phyloP scores from a whole-genome alignment of 2,888 invertebrate species.

The Celastrina argiolus region DNA sequence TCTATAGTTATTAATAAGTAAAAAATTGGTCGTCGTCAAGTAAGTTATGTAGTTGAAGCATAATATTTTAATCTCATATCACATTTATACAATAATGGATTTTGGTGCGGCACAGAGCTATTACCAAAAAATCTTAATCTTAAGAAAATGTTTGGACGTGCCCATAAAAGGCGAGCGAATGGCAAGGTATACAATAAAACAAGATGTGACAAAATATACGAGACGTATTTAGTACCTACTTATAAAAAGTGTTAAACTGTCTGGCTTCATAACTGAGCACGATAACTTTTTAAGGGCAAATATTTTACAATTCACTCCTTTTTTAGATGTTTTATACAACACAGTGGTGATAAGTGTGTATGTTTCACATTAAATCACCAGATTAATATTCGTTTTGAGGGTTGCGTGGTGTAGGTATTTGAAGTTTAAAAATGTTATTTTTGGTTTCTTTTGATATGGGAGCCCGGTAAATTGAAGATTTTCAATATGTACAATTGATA shows the following conservation, averaged over 20 bases:
- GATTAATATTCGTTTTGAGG: background rate
- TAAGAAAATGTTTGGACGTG: slow-evolving; percentile 35
- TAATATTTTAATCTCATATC: background rate
- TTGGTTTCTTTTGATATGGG: background rate
- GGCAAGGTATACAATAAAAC: slow-evolving; percentile 50
- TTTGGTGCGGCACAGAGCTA: background rate
- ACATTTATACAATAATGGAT: background rate
- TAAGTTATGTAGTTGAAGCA: background rate
- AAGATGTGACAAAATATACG: slow-evolving; percentile 49
- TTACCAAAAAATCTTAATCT: slow-evolving; percentile 1
- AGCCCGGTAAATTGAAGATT: background rate
- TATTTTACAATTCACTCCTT: slow-evolving; percentile 32
- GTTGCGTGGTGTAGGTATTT: background rate
- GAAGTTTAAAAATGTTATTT: background rate
- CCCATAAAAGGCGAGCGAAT: slow-evolving; percentile 43
- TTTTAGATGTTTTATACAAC: slow-evolving; percentile 21
- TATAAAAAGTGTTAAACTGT: slow-evolving; percentile 54
- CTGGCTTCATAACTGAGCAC: slow-evolving; percentile 46
- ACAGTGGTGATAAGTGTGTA: slow-evolving; percentile 9
- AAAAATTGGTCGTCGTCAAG: background rate
- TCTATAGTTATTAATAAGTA: too few relatives aligned
- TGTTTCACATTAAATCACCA: slow-evolving; percentile 7
- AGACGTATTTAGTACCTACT: slow-evolving; percentile 48
- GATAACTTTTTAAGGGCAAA: slow-evolving; percentile 45
- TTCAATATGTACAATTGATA: background rate